Conservation (phyloP, 2,888 invertebrate species). For the Trachelus stipa region DNA sequence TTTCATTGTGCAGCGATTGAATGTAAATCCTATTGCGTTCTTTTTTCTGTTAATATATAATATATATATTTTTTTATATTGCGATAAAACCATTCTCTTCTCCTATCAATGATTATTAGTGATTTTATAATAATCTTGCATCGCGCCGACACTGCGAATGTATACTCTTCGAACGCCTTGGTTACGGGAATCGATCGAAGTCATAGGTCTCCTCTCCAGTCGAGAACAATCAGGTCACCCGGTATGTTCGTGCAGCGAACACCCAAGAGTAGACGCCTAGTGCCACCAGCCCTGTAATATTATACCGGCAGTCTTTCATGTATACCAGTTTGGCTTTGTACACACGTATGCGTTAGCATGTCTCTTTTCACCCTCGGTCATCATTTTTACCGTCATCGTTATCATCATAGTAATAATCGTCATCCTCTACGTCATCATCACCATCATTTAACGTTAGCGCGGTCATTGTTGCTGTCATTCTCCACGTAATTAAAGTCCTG, state of each 20-base stretch:
- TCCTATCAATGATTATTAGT: not conserved
- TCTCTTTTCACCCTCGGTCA: not conserved
- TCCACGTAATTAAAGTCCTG: not conserved
- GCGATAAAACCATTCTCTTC: not conserved
- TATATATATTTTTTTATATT: not conserved
- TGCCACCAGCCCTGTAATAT: conserved; percentile 58
- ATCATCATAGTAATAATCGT: conserved; percentile 2
- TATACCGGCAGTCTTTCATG: conserved; percentile 53
- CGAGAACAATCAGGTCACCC: conserved; percentile 46
- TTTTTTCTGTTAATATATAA: not conserved
- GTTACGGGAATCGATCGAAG: not conserved
- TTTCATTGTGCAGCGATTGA: not conserved
- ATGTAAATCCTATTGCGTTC: not conserved
- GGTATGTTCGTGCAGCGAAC: conserved; percentile 48
- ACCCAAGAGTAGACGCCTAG: conserved; percentile 52
- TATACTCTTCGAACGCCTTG: not conserved
- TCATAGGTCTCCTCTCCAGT: not conserved
- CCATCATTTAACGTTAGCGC: not conserved
- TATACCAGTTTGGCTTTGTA: conserved; percentile 32
- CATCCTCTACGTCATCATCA: conserved; percentile 2
- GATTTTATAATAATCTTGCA: not conserved
- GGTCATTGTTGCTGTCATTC: not conserved
- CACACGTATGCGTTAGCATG: conserved; percentile 26
- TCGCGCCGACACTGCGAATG: not conserved
- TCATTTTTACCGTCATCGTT: conserved; percentile 4